These are phyloP conservation scores for Bellardia pandia DNA, from an alignment of 2,888 invertebrate genomes.

Conservation along the genomic window DNA sequence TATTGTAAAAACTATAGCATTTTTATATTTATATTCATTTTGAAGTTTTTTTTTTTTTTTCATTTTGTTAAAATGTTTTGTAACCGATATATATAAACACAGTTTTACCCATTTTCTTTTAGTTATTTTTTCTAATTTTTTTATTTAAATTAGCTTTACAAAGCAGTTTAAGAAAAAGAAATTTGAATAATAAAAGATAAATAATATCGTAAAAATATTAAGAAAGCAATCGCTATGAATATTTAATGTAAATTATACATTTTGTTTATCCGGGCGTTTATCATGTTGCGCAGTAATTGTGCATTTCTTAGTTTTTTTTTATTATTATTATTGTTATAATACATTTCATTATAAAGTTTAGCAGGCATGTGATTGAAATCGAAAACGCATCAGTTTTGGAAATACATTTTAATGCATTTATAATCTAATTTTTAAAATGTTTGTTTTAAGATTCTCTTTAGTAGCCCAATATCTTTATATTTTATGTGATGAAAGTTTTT, in stretches of 20 bases:
- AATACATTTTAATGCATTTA: too few species aligned
- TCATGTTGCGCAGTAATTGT: constrained; percentile 68
- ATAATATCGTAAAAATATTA: constrained; percentile 34
- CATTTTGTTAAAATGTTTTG: constrained; percentile 65
- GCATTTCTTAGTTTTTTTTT: not conserved
- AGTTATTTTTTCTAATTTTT: constrained; percentile 29
- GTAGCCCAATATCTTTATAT: too few species aligned
- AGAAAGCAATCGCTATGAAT: constrained; percentile 40
- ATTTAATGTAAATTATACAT: constrained; percentile 68
- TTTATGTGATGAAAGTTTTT: too few species aligned
- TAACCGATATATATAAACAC: constrained; percentile 66
- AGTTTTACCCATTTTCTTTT: constrained; percentile 54
- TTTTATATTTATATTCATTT: constrained; percentile 12
- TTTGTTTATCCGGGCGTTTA: constrained; percentile 68
- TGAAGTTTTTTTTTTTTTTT: constrained; percentile 29
- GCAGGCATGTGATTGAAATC: too few species aligned
- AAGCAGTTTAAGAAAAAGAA: not conserved
- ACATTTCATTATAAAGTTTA: not conserved
- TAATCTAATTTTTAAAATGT: too few species aligned
- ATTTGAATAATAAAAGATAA: constrained; percentile 47
- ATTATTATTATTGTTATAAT: not conserved
- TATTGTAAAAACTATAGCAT: constrained; percentile 66
- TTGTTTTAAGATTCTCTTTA: too few species aligned
- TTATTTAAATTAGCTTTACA: constrained; percentile 50
- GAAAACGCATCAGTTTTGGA: too few species aligned